phyloP scores from a whole-genome alignment of 2,797 vertebrate species.

The Argyrosomus regius region DNA sequence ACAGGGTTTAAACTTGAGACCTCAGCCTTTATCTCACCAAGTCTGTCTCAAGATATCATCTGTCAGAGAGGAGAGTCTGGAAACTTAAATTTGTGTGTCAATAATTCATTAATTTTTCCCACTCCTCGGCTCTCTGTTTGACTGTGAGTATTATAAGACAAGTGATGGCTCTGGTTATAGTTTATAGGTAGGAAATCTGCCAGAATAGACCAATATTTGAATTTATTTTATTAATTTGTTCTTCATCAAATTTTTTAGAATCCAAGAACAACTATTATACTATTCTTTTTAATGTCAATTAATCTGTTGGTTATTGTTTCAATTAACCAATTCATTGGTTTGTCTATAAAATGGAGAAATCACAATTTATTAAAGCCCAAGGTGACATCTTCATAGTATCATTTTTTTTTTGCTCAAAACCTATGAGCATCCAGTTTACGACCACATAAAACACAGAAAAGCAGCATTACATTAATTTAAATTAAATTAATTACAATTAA shows the following conservation, averaged over 20 bases:
- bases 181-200: not conserved
- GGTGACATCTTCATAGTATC: not conserved
- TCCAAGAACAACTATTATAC: not conserved
- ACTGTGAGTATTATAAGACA: not conserved
- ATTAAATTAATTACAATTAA: too few relatives aligned
- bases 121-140: constrained; percentile 13
- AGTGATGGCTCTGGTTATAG: not conserved
- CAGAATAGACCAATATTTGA: not conserved
- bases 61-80: not conserved
- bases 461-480: too few relatives aligned
- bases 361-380: not conserved
- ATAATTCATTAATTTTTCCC: constrained; percentile 28
- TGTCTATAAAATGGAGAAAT: not conserved
- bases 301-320: not conserved
- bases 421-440: not conserved
- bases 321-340: not conserved
- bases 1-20: not conserved
- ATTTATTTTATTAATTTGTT: not conserved
- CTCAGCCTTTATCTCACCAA: constrained; percentile 7
- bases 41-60: constrained; percentile 15
- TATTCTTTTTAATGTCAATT: not conserved
- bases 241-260: not conserved
- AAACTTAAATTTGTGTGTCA: constrained; percentile 22
- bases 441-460: not conserved
- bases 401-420: not conserved